Percentiles rank a stretch among this genome's conserved stretches.
phyloP scores from a whole-genome alignment of 2,888 invertebrate species.

The Andrena trimmerana region DNA sequence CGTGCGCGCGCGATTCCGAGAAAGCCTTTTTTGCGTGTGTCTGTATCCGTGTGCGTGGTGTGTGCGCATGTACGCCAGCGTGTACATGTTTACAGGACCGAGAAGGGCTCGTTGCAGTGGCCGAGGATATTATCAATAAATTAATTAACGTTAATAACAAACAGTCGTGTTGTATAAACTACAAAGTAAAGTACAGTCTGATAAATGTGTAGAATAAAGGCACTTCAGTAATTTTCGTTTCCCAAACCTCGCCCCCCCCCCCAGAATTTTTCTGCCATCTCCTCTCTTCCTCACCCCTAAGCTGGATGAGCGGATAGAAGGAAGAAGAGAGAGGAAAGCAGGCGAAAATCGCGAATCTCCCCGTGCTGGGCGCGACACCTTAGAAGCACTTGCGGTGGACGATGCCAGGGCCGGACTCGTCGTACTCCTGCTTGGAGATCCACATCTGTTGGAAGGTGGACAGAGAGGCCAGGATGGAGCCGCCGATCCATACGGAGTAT shows the following conservation, averaged over 20 bases:
- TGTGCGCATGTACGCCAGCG: slow-evolving; percentile 24
- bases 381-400: slow-evolving; percentile 99
- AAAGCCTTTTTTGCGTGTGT: slow-evolving; percentile 35
- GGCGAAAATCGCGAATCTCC: slow-evolving; percentile 42
- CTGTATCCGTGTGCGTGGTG: slow-evolving; percentile 23
- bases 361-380: slow-evolving; percentile 85
- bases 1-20: slow-evolving; percentile 55
- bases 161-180: slow-evolving; percentile 82
- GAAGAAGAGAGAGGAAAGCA: slow-evolving; percentile 65
- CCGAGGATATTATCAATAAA: slow-evolving; percentile 75
- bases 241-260: slow-evolving; percentile 48
- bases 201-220: slow-evolving; percentile 84
- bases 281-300: slow-evolving; percentile 50
- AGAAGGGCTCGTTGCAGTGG: slow-evolving; percentile 50
- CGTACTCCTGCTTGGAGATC: slow-evolving; percentile 99
- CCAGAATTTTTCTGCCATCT: slow-evolving; percentile 33
- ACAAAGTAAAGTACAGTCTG: slow-evolving; percentile 82
- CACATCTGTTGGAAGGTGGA: slow-evolving; percentile 97
- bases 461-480: slow-evolving; percentile 97
- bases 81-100: slow-evolving; percentile 43
- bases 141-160: slow-evolving; percentile 81
- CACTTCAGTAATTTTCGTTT: slow-evolving; percentile 78
- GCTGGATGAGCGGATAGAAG: slow-evolving; percentile 26
- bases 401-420: slow-evolving; percentile 97
- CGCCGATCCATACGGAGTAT: slow-evolving; percentile 99